These are phyloP conservation scores for Aldrovandia affinis DNA, from an alignment of 2,797 vertebrate species.

Conservation along the genomic window DNA sequence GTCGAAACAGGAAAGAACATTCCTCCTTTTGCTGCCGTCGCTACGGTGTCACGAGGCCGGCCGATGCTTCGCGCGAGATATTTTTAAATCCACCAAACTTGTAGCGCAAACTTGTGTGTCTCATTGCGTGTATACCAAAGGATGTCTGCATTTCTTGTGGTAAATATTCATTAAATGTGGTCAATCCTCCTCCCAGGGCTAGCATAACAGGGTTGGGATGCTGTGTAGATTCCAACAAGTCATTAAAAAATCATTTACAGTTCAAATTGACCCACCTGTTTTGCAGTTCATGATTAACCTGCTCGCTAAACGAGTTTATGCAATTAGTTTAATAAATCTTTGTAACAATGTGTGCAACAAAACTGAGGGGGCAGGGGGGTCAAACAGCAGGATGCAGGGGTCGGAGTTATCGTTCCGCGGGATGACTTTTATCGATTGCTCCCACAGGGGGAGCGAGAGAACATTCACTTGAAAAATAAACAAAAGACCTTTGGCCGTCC, in stretches of 20 bases:
- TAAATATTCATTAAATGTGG: too few species aligned
- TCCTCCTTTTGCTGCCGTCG: background rate
- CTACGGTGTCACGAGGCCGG: background rate
- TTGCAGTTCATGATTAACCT: background rate
- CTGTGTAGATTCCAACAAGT: background rate
- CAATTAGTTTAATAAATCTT: background rate
- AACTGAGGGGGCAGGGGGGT: too few species aligned
- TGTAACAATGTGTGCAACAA: background rate
- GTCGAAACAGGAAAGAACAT: background rate
- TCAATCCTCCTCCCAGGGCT: too few species aligned
- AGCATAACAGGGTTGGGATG: background rate
- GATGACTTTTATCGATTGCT: too few species aligned
- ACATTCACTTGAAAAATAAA: too few species aligned
- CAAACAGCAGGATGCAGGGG: too few species aligned
- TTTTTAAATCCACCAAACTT: slow-evolving; percentile 3
- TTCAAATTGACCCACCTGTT: background rate
- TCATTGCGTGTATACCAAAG: background rate
- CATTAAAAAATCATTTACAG: background rate
- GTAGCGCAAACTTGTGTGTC: background rate
- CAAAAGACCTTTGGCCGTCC: too few species aligned
- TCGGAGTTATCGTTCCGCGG: too few species aligned
- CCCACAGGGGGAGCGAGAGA: too few species aligned
- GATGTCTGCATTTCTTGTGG: too few species aligned
- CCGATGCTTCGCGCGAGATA: background rate
- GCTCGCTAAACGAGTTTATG: background rate